Conservation (phyloP, 2,888 invertebrate species). For the Thera obeliscata region DNA sequence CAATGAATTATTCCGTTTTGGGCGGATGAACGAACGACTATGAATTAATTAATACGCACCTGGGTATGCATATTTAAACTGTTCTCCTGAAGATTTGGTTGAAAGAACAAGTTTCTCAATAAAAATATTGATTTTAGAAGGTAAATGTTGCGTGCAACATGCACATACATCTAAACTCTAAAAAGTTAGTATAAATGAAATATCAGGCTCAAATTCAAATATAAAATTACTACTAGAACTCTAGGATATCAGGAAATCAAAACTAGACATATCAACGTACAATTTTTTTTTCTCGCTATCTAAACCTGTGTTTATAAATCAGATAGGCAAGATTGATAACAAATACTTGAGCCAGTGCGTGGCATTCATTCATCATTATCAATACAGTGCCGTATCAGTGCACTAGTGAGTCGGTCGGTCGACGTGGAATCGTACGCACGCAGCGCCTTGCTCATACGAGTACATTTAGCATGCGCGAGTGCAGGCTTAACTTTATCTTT, state of each 20-base stretch:
- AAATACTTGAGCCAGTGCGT: slow-evolving; percentile 20
- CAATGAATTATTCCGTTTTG: not conserved
- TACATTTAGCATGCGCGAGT: slow-evolving; percentile 23
- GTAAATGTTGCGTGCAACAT: too few species aligned
- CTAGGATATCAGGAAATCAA: not conserved
- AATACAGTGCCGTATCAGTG: slow-evolving; percentile 24
- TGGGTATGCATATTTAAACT: too few species aligned
- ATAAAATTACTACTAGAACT: not conserved
- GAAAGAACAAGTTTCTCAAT: too few species aligned
- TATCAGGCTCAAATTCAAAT: not conserved
- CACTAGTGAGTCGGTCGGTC: slow-evolving; percentile 23
- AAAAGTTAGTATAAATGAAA: not conserved
- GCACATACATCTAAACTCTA: too few species aligned
- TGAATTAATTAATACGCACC: too few species aligned
- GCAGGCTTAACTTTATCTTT: slow-evolving; percentile 13
- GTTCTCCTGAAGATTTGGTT: too few species aligned
- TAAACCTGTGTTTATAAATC: slow-evolving; percentile 17
- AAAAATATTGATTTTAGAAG: too few species aligned
- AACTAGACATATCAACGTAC: not conserved
- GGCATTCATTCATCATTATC: slow-evolving; percentile 17
- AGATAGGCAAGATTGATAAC: slow-evolving; percentile 18
- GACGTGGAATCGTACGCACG: slow-evolving; percentile 30
- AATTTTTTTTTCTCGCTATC: slow-evolving; percentile 4
- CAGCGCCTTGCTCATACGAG: slow-evolving; percentile 15
- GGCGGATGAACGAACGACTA: not conserved